Evolutionary conservation across 2,113 vertebrate genomes (phyloP).

Genomic region (Oceanites oceanicus): DNA sequence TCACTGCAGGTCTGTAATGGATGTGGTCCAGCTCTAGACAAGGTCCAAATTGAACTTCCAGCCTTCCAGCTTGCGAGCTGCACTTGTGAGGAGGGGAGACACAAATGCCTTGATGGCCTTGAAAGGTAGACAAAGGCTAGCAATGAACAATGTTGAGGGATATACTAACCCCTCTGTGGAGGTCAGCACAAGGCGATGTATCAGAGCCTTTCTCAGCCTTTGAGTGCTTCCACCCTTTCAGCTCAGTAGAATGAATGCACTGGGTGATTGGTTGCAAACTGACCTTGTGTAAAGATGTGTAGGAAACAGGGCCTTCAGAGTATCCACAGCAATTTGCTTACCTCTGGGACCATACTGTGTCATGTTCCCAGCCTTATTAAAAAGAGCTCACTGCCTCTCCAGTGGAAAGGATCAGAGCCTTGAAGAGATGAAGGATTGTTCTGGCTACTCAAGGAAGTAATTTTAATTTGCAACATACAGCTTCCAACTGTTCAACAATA

Average conservation of each 20-base stretch:
- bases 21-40: not conserved
- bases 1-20: not conserved
- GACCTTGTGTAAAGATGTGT: not conserved
- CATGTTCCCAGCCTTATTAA: not conserved
- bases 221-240: not conserved
- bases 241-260: not conserved
- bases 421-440: constrained; percentile 16
- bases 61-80: not conserved
- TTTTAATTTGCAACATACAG: constrained; percentile 50
- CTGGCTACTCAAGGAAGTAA: constrained; percentile 34
- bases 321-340: not conserved
- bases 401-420: not conserved
- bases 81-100: not conserved
- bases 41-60: not conserved
- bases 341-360: not conserved
- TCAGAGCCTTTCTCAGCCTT: not conserved
- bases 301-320: not conserved
- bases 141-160: accelerated
- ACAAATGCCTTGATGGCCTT: not conserved
- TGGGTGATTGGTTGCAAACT: not conserved
- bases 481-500: constrained; percentile 28
- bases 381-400: not conserved
- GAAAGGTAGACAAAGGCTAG: not conserved
- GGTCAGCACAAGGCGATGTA: not conserved
- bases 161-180: not conserved